Evolutionary conservation across 2,888 invertebrate genomes (phyloP), one percentile per base, ranked within the genome.

Genomic region (Anarsia innoxiella): DNA sequence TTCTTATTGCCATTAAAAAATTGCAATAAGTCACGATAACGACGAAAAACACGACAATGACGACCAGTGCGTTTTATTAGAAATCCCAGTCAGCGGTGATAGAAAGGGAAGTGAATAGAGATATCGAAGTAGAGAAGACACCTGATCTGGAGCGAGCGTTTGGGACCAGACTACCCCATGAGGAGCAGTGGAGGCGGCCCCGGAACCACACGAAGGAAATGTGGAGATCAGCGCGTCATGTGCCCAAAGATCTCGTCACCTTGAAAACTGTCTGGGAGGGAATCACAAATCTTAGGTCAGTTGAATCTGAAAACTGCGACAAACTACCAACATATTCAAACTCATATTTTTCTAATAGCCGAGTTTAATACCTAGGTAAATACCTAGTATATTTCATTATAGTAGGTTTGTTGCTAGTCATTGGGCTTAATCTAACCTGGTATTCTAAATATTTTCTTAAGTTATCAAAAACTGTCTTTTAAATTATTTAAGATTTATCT

Each of bases 261-360:
- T 86, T 91, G 75, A 87, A 88, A 39, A 77, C 86, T 13, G 88
- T 90, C 2, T 91, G 89, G 89, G 85, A 89, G 45, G 89, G 86
- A 23, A 90, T 91, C 13, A 88, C 88, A 3, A 80, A 88, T 52
- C 67, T 91, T 10, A 76, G 86, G 88, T 87, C n/a, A n/a, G n/a
- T n/a, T n/a, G n/a, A n/a, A n/a, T n/a, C n/a, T n/a, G n/a, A n/a
- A n/a, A n/a, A n/a, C n/a, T n/a, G n/a, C n/a, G n/a, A n/a, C n/a
- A n/a, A n/a, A n/a, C n/a, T n/a, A n/a, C n/a, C n/a, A n/a, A n/a
- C n/a, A n/a, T n/a, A n/a, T n/a, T n/a, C n/a, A n/a, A n/a, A n/a
- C n/a, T n/a, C n/a, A n/a, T n/a, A n/a, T n/a, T n/a, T n/a, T n/a
- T n/a, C n/a, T n/a, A n/a, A n/a, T n/a, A n/a, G n/a, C n/a, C n/a